A percentile compares a stretch with the other conserved stretches of the same genome.
Evolutionary conservation across 2,797 vertebrate genomes (phyloP).

Genomic region (Carapus acus): DNA sequence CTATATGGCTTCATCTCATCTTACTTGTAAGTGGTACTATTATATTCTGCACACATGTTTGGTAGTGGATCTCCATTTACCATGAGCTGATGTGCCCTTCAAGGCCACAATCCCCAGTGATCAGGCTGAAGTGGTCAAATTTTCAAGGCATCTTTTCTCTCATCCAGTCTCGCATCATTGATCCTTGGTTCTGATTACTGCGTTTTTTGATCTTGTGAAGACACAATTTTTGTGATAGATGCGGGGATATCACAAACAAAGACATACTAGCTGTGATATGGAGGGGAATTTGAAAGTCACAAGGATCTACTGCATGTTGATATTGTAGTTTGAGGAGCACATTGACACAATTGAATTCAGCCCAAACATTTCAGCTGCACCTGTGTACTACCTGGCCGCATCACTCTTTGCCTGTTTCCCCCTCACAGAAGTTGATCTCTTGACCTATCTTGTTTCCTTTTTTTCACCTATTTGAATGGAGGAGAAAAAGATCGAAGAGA

Average conservation of each 20-base stretch:
- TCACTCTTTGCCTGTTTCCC: not conserved
- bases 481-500: conserved; percentile 30
- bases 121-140: conserved; percentile 21
- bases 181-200: not conserved
- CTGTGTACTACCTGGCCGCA: not conserved
- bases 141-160: conserved; percentile 1
- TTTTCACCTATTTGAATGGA: conserved; percentile 12
- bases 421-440: conserved; percentile 18
- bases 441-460: conserved; percentile 14
- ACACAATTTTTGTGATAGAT: not conserved
- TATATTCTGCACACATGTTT: conserved; percentile 17
- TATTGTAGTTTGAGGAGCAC: too few relatives aligned
- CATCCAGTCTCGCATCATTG: not conserved
- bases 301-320: too few relatives aligned
- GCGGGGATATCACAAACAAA: not conserved
- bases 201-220: not conserved
- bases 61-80: conserved; percentile 5
- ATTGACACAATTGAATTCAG: conserved; percentile 14
- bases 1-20: conserved; percentile 9
- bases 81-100: conserved; percentile 26
- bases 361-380: conserved; percentile 9
- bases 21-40: conserved; percentile 19
- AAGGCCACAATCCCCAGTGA: conserved; percentile 21
- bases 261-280: not conserved
- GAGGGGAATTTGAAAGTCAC: conserved; percentile 3